Percentiles rank a stretch among this genome's conserved stretches.
Evolutionary conservation across 2,888 invertebrate species (phyloP).

Genomic region (Machimus rusticus): DNA sequence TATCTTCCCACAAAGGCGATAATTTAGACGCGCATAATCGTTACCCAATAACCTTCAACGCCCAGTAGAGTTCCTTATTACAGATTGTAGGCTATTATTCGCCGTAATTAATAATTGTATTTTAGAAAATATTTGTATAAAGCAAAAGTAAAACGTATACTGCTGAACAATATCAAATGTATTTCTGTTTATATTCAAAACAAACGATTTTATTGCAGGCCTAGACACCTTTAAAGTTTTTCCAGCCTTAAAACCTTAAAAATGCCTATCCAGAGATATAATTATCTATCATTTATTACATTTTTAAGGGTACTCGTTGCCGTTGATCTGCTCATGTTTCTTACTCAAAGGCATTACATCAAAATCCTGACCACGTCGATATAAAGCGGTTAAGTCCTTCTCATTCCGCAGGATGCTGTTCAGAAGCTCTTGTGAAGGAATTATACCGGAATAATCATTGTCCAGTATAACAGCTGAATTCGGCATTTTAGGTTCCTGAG

Average conservation of each 20-base stretch:
- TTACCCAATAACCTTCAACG: slow-evolving; percentile 42
- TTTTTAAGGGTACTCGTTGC: slow-evolving; percentile 11
- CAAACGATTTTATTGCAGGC: neutral
- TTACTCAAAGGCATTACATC: neutral
- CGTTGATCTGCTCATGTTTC: neutral
- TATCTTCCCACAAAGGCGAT: slow-evolving; percentile 68
- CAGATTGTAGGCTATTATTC: neutral
- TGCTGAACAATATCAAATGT: slow-evolving; percentile 21
- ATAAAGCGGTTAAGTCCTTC: slow-evolving; percentile 12
- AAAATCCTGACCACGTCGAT: neutral
- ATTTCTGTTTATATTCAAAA: neutral
- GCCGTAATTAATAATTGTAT: neutral
- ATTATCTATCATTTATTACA: neutral
- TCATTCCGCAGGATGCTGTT: neutral
- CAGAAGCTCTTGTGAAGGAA: neutral
- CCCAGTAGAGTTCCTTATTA: slow-evolving; percentile 34
- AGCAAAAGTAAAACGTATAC: neutral
- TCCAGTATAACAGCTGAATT: neutral
- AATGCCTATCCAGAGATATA: neutral
- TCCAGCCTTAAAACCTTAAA: slow-evolving; percentile 20
- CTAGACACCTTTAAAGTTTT: neutral
- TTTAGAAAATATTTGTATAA: neutral
- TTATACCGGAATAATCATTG: neutral
- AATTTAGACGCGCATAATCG: neutral
- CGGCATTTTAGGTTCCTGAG: neutral